Evolutionary conservation across 2,888 invertebrate species (phyloP), one percentile per base, ranked within the genome.

Genomic region (Sinelater perroti): DNA sequence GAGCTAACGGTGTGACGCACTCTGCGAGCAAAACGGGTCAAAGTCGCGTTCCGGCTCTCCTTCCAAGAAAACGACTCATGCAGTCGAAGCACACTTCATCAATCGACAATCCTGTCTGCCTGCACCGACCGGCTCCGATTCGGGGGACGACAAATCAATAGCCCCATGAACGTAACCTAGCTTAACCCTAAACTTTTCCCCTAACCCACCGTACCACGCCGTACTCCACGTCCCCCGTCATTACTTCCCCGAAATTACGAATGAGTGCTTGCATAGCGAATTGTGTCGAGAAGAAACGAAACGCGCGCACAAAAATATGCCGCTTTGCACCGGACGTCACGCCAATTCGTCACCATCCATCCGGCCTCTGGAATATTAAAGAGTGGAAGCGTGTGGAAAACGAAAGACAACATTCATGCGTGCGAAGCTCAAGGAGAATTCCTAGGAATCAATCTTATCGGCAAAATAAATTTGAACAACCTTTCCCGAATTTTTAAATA

Each of bases 71-170:
- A n/a, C n/a, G n/a, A n/a, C 31, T 1, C 2, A 6, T 31, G 2
- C 3, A 33, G 7, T 7, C 2, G 8, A 11, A 60, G 81, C 80
- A 14, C 24, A 38, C 88, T 89, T 46, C 42, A 35, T 50, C 45
- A 45, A 45, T 57, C 45, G 57, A 45, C 40, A 11, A 20, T 58
- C 31, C 49, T 53, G 35, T 14, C 50, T 54, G 54, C 45, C 54
- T 59, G 49, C 50, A 49, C 46, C 53, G 36, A 33, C 53, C 38
- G 36, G 35, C 44, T 30, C 58, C 30, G 44, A 36, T 54, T 54
- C 54, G 30, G 54, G 53, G 49, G 52, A 54, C 36, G 42, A 38
- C 45, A 10, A 42, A 40, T 47, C 49, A 52, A 47, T 54, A 54
- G 17, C 6, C 35, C 17, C 24, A 16, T 31, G 18, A 42, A 42